Evolutionary conservation across 2,888 invertebrate species (phyloP).

Genomic region (Linyphia triangularis): DNA sequence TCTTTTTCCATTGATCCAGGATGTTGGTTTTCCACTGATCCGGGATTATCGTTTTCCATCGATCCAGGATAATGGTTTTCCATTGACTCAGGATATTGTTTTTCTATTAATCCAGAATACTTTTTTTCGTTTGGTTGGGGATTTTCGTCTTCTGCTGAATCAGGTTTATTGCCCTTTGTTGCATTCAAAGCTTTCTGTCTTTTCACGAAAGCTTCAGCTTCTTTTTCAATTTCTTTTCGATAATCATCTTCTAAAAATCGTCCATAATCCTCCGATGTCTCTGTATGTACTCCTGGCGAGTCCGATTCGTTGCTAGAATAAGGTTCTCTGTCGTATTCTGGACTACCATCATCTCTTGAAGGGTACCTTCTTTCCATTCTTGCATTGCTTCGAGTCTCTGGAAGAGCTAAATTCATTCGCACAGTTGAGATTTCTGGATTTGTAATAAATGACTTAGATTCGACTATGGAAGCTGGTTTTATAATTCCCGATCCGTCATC

Average conservation of each 20-base stretch:
- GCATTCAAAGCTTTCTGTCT: slow-evolving; percentile 20
- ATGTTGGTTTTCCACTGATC: not conserved
- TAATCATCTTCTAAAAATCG: slow-evolving; percentile 42
- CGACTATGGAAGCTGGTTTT: slow-evolving; percentile 11
- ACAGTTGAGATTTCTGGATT: slow-evolving; percentile 31
- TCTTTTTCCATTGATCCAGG: not conserved
- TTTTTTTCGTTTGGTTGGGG: too few relatives aligned
- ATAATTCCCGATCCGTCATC: not conserved
- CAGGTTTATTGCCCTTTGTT: not conserved
- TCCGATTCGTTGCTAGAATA: slow-evolving; percentile 15
- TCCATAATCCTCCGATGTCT: slow-evolving; percentile 39
- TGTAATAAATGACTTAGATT: slow-evolving; percentile 55
- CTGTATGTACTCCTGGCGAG: not conserved
- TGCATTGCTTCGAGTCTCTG: not conserved
- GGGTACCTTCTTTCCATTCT: not conserved
- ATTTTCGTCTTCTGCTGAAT: not conserved
- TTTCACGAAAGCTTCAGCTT: slow-evolving; percentile 60
- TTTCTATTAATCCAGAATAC: too few relatives aligned
- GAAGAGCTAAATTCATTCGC: slow-evolving; percentile 14
- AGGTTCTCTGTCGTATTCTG: not conserved
- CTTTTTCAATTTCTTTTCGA: slow-evolving; percentile 37
- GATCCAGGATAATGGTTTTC: not conserved
- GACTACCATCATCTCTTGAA: not conserved
- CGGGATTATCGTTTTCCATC: not conserved
- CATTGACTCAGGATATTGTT: not conserved